Conservation (phyloP, 2,113 vertebrate genomes). For the Leptobrachium ailaonicum region DNA sequence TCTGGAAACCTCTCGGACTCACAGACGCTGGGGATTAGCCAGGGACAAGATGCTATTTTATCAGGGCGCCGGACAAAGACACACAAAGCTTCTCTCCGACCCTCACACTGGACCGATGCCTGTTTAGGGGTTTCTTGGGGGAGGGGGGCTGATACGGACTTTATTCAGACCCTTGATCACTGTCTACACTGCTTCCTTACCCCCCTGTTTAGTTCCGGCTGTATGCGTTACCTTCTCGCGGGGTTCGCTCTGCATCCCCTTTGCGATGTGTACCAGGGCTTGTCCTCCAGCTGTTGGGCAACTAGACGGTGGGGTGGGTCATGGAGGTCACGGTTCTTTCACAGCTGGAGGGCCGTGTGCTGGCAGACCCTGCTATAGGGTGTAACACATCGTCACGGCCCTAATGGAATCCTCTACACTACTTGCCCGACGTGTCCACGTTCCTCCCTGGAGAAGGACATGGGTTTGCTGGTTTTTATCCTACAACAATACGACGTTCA, state of each 20-base stretch:
- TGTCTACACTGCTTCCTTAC: background rate
- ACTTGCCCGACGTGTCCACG: background rate
- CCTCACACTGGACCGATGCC: constrained; percentile 40
- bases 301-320: no score
- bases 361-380: background rate
- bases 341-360: no score
- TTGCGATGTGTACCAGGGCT: no score
- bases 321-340: no score
- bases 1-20: constrained; percentile 1
- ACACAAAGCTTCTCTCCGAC: background rate
- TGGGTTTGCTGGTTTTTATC: background rate
- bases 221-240: background rate
- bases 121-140: background rate
- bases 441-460: background rate
- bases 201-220: background rate
- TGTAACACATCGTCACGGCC: background rate
- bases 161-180: background rate
- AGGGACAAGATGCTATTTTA: background rate
- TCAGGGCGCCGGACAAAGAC: constrained; percentile 8
- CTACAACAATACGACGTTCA: background rate
- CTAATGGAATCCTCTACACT: background rate
- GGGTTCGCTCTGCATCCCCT: background rate
- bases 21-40: background rate
- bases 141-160: background rate
- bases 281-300: no score